A percentile compares a stretch with the other conserved stretches of the same genome.
These are phyloP conservation scores for Eupithecia centaureata DNA, from an alignment of 2,888 invertebrate species.

Conservation along the genomic window DNA sequence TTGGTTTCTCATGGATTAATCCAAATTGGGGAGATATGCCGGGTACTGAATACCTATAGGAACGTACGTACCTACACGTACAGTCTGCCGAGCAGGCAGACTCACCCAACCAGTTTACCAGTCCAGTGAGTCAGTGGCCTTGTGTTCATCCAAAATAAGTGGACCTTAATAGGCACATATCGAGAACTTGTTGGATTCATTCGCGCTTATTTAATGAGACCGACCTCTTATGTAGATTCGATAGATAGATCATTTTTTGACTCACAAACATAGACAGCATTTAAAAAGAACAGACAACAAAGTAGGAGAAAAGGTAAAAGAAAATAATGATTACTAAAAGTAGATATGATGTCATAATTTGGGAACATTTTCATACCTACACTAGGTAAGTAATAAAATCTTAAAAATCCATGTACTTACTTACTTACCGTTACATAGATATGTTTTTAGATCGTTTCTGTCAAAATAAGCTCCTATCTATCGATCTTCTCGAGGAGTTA, in stretches of 20 bases:
- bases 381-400: too few species aligned
- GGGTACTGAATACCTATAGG: neutral
- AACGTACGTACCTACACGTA: conserved; percentile 4
- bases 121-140: conserved; percentile 35
- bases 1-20: neutral
- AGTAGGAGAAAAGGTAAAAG: too few species aligned
- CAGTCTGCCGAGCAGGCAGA: conserved; percentile 39
- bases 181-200: neutral
- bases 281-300: too few species aligned
- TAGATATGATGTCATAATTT: too few species aligned
- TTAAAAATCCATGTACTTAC: neutral
- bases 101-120: conserved; percentile 35
- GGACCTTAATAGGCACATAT: neutral
- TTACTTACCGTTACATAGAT: neutral
- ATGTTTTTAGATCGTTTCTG: neutral
- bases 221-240: neutral
- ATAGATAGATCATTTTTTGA: too few species aligned
- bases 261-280: too few species aligned
- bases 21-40: neutral
- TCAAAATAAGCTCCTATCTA: too few species aligned
- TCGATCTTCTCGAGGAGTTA: too few species aligned
- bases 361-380: too few species aligned
- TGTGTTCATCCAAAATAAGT: conserved; percentile 24
- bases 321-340: too few species aligned
- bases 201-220: neutral